Percentiles rank a stretch among this genome's conserved stretches.
Conservation (phyloP, 2,888 invertebrate species). For the Agriopis marginaria region DNA sequence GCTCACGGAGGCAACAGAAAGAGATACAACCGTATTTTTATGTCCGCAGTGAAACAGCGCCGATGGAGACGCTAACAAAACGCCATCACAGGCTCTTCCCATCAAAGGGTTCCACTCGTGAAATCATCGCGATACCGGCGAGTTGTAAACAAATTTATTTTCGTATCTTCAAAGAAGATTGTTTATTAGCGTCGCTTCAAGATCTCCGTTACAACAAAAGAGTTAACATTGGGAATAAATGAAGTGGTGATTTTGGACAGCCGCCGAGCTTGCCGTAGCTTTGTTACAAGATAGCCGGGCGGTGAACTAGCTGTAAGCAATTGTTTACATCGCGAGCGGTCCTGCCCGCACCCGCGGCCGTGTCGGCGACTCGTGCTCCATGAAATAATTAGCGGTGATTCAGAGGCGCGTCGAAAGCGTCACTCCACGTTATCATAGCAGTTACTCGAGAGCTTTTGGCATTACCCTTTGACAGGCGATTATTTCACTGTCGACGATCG, state of each 20-base stretch:
- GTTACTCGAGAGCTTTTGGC: conserved; percentile 76
- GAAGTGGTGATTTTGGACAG: conserved; percentile 72
- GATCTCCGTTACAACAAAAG: conserved; percentile 70
- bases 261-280: conserved; percentile 54
- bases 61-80: conserved; percentile 37
- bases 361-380: conserved; percentile 56
- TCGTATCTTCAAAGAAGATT: conserved; percentile 76
- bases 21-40: conserved; percentile 37
- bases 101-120: conserved; percentile 56
- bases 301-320: conserved; percentile 38
- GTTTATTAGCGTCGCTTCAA: conserved; percentile 67
- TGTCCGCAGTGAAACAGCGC: conserved; percentile 32
- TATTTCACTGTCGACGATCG: conserved; percentile 80
- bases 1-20: conserved; percentile 7
- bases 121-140: conserved; percentile 59
- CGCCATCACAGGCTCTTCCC: conserved; percentile 35
- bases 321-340: conserved; percentile 60
- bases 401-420: conserved; percentile 73
- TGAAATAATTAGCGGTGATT: conserved; percentile 83
- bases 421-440: conserved; percentile 66
- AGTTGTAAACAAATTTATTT: conserved; percentile 74
- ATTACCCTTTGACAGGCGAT: conserved; percentile 81
- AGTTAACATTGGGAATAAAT: conserved; percentile 73
- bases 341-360: conserved; percentile 37
- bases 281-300: conserved; percentile 43